Conservation (phyloP, 2,888 invertebrate species). For the Amblyteles armatorius region DNA sequence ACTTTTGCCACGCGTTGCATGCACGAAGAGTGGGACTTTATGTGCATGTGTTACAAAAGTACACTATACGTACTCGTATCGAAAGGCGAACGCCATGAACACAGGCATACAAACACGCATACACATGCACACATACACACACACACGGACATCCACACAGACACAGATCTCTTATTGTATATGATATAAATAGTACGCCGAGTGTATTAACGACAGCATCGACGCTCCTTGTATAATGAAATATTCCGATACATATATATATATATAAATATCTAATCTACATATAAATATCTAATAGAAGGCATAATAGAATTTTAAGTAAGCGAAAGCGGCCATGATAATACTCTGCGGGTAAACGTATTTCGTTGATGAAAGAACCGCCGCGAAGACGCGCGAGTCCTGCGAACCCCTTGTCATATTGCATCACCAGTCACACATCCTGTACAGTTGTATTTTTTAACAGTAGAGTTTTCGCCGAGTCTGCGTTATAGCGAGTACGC, state of each 20-base stretch:
- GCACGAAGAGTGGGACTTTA: no score
- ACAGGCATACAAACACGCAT: not conserved
- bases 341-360: conserved; percentile 35
- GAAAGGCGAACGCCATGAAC: not conserved
- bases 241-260: conserved; percentile 60
- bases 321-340: conserved; percentile 30
- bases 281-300: conserved; percentile 47
- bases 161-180: conserved; percentile 53
- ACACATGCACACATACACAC: conserved; percentile 1
- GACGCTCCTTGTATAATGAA: conserved; percentile 64
- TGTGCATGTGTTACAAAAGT: no score
- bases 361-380: conserved; percentile 34
- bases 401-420: not conserved
- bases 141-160: not conserved
- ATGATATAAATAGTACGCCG: conserved; percentile 62
- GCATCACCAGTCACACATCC: conserved; percentile 9
- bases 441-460: conserved; percentile 64
- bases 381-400: conserved; percentile 37
- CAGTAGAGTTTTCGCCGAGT: conserved; percentile 34
- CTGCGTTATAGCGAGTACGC: conserved; percentile 17
- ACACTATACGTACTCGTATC: conserved; percentile 30
- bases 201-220: conserved; percentile 52
- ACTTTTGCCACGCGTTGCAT: no score
- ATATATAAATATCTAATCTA: conserved; percentile 42
- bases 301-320: conserved; percentile 41